Evolutionary conservation across 2,888 invertebrate genomes (phyloP).

Genomic region (Cecidostiba fungosa): DNA sequence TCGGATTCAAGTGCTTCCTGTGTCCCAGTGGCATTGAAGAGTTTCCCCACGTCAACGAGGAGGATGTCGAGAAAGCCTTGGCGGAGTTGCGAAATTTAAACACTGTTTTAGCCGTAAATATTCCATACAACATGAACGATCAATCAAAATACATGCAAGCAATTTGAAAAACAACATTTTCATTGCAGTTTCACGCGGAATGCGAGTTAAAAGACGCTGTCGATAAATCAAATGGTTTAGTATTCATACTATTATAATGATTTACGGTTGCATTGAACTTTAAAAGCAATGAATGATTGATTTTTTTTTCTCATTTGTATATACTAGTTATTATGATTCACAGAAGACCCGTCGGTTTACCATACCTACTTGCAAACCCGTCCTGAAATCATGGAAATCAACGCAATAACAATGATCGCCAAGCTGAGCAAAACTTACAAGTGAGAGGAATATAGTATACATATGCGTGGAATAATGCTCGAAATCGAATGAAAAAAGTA

Average conservation of each 20-base stretch:
- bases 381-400: constrained; percentile 85
- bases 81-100: constrained; percentile 83
- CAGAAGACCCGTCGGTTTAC: constrained; percentile 83
- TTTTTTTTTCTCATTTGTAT: not conserved
- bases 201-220: constrained; percentile 79
- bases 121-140: not conserved
- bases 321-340: constrained; percentile 45
- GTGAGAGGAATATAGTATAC: constrained; percentile 78
- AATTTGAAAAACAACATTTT: not conserved
- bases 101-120: constrained; percentile 84
- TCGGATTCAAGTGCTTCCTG: constrained; percentile 89
- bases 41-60: constrained; percentile 84
- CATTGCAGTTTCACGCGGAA: constrained; percentile 87
- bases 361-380: constrained; percentile 84
- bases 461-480: not conserved
- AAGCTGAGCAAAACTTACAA: constrained; percentile 82
- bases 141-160: constrained; percentile 11
- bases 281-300: not conserved
- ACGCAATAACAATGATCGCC: constrained; percentile 84
- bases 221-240: not conserved
- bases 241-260: not conserved
- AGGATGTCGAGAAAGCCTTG: constrained; percentile 83
- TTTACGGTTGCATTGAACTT: not conserved
- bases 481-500: not conserved
- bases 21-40: constrained; percentile 87